phyloP scores from a whole-genome alignment of 2,113 vertebrate genomes.

The Polypterus bichir region DNA sequence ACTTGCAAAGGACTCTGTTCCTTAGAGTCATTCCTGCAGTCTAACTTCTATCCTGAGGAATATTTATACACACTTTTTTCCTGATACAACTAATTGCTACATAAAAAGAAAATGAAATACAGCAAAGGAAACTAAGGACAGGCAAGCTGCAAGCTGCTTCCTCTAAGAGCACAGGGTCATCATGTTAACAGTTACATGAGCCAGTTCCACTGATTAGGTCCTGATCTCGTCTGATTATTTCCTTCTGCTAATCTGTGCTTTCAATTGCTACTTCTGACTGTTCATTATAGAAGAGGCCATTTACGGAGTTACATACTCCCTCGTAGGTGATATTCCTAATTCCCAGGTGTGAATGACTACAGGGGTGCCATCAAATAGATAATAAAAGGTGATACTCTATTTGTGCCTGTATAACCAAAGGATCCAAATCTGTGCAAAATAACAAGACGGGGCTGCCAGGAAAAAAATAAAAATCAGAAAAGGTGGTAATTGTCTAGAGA shows the following conservation, averaged over 20 bases:
- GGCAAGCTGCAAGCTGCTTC: background rate
- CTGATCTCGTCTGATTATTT: background rate
- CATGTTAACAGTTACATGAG: background rate
- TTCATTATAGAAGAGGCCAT: background rate
- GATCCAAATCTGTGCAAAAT: too few relatives aligned
- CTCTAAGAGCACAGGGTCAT: background rate
- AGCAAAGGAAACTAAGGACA: background rate
- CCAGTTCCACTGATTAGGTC: background rate
- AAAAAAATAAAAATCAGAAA: too few relatives aligned
- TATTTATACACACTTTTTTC: too few relatives aligned
- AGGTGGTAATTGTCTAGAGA: too few relatives aligned
- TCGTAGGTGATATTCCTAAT: background rate
- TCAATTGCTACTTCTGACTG: background rate
- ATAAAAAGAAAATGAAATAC: too few relatives aligned
- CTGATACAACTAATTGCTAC: too few relatives aligned
- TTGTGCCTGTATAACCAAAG: background rate
- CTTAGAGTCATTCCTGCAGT: too few relatives aligned
- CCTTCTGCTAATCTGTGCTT: background rate
- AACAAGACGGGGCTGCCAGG: too few relatives aligned
- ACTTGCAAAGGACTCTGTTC: too few relatives aligned
- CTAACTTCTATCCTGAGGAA: too few relatives aligned
- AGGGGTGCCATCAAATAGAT: background rate
- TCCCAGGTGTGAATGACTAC: background rate
- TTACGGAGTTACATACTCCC: background rate
- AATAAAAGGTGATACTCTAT: background rate